Base-by-base conservation (phyloP, 2,113 vertebrate species). In the Prunella himalayana region DNA sequence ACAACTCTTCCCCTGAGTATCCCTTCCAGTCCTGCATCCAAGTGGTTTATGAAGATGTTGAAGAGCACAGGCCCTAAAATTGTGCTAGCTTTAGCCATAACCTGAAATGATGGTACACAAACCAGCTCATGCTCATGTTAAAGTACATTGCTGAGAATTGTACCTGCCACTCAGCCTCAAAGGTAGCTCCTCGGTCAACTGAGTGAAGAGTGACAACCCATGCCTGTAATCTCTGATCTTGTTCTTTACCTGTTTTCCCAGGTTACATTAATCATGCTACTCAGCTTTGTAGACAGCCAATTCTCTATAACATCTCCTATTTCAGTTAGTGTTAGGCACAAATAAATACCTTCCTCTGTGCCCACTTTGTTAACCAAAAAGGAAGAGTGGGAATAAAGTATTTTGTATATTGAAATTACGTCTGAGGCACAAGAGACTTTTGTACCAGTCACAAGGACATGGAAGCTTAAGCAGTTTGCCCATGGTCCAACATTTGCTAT, bases 171-270 rank as follows among this genome's bases (percentile, higher is more conserved):
- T 59, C 39, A 30, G 30, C 16, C 37, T 71, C 57, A 63, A 75
- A 84, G 9, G 12, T 16, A n/a, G 15, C 15, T 78, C 27, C 73
- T 39, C 6, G 2, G n/a, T 28, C 33, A 75, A 1, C 17, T 39
- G 20, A 22, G 50, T 4, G 5, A 51, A 66, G 87, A 68, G 24
- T 19, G 23, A 11, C 33, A 63, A 47, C 8, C 7, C 69, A 35
- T 4, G 28, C 15, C 50, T 1, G 0, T 27, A 73, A 37, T 4
- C 3, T 27, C 18, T 64, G 20, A 37, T 30, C 5, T 56, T 63
- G 27, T 23, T 45, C 9, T 88, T 76, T 57, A n/a, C 21, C 25
- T 44, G 3, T 63, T 82, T 75, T 39, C 30, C 39, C 35, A 79
- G 11, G 10, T 53, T 65, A 39, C 0, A 2, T 76, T 80, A 72